Evolutionary conservation across 2,797 vertebrate species (phyloP), one percentile per base, ranked within the genome.

Genomic region (Rachycentron canadum): DNA sequence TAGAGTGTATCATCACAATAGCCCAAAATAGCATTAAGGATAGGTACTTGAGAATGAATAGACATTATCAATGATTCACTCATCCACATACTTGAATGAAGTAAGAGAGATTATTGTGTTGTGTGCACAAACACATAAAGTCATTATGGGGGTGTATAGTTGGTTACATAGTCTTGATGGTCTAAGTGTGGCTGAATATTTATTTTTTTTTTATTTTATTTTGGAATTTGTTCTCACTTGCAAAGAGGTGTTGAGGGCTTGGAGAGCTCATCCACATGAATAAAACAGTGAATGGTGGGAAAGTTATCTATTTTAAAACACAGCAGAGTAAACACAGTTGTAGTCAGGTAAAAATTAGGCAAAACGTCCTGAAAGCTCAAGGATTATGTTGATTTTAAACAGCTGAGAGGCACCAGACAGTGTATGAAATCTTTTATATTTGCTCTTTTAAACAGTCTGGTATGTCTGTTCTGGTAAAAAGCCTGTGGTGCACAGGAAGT

Each of bases 361-460:
- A 69, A 56, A 57, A 12, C 45, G 3, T 25, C 66, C 5, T 58
- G 41, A 69, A 65, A 59, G 41, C n/a, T 43, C 40, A 61, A 59
- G 68, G 38, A 69, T 69, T 69, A 7, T 50, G 82, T 79, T 70
- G 58, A 78, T 82, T 83, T 79, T 63, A 28, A 83, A 68, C 25
- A 67, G 52, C 76, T 72, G n/a, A 75, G n/a, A 78, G 57, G 57
- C 56, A 72, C 53, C 65, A 78, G 61, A 73, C 72, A 53, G 60
- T 30, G 40, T 74, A 43, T 65, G 45, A 86, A 76, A 76, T 73
- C 53, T 69, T 73, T 81, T 30, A 30, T 41, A 58, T 77, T 76
- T 80, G 73, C 59, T 58, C 38, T 73, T 73, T 43, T 60, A 28
- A 81, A 62, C 66, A 72, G 16, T 64, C 66, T 78, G 74, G 25